Percentiles rank a stretch among this genome's conserved stretches.
phyloP scores from a whole-genome alignment of 2,797 vertebrate genomes.

The Microchirus variegatus region DNA sequence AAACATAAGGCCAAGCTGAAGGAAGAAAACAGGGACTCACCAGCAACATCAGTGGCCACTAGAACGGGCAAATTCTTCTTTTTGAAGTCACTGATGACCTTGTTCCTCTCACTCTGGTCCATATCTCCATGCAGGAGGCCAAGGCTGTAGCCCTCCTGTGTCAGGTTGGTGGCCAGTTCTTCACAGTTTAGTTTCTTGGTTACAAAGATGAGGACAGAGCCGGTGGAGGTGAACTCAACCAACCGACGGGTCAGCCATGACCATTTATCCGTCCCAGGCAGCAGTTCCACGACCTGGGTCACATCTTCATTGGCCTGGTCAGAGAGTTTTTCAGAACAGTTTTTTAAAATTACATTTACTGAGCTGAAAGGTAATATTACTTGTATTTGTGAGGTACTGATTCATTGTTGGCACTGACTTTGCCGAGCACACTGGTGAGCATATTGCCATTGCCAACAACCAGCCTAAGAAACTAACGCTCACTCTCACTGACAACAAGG shows the following conservation, averaged over 20 bases:
- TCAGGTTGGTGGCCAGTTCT: constrained; percentile 93
- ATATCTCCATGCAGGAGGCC: constrained; percentile 98
- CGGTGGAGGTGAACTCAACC: constrained; percentile 95
- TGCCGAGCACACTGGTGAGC: no score
- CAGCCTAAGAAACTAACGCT: no score
- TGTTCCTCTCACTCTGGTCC: constrained; percentile 99
- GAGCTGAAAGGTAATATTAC: no score
- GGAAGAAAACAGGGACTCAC: constrained; percentile 62
- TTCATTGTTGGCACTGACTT: no score
- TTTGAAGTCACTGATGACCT: constrained; percentile 98
- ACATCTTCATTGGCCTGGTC: constrained; percentile 96
- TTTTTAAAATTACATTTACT: background rate
- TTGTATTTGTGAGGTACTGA: no score
- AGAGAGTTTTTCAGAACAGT: background rate
- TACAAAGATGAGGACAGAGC: constrained; percentile 96
- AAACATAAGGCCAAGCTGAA: background rate
- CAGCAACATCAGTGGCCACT: constrained; percentile 97
- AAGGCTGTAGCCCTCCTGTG: constrained; percentile 91
- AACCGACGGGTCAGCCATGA: constrained; percentile 91
- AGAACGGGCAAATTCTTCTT: constrained; percentile 93
- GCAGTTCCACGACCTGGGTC: constrained; percentile 94
- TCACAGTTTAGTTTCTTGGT: constrained; percentile 97
- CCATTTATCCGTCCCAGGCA: constrained; percentile 92
- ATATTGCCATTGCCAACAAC: no score
- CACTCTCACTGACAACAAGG: no score